Evolutionary conservation across 2,797 vertebrate species (phyloP).

Genomic region (Enteromius treurensis): DNA sequence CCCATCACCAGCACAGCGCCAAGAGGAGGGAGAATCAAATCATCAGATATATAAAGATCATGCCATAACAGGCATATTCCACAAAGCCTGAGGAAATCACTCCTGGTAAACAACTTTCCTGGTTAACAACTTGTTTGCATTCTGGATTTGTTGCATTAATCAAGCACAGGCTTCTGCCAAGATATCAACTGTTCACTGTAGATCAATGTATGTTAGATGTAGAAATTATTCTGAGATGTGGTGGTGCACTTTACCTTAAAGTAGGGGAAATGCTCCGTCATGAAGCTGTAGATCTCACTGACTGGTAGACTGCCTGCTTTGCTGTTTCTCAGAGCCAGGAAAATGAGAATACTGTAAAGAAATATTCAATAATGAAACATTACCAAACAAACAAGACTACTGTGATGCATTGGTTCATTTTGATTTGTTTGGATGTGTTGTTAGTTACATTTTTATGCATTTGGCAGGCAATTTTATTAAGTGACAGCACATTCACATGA

Average conservation of each 20-base stretch:
- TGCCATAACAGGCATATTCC: constrained; percentile 53
- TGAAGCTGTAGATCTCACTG: constrained; percentile 99
- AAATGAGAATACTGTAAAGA: constrained; percentile 92
- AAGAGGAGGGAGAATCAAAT: constrained; percentile 31
- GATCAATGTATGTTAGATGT: constrained; percentile 8
- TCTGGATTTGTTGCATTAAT: constrained; percentile 43
- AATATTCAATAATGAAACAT: constrained; percentile 23
- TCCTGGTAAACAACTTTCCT: constrained; percentile 20
- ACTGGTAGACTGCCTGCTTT: constrained; percentile 95
- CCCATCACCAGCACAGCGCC: background rate
- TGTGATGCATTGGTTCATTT: background rate
- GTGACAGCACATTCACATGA: background rate
- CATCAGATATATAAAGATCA: constrained; percentile 41
- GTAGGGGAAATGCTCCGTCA: constrained; percentile 97
- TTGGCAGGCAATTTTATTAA: background rate
- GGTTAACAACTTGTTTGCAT: constrained; percentile 33
- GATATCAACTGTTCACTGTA: background rate
- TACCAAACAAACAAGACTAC: background rate
- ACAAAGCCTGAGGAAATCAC: constrained; percentile 34
- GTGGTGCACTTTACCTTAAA: constrained; percentile 86
- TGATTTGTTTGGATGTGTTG: background rate
- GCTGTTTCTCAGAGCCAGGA: constrained; percentile 98
- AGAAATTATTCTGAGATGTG: background rate
- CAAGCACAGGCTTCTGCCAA: constrained; percentile 31
- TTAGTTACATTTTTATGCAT: background rate